Evolutionary conservation across 2,888 invertebrate species (phyloP), one percentile per base, ranked within the genome.

Genomic region (Prostheceraeus crozeri): DNA sequence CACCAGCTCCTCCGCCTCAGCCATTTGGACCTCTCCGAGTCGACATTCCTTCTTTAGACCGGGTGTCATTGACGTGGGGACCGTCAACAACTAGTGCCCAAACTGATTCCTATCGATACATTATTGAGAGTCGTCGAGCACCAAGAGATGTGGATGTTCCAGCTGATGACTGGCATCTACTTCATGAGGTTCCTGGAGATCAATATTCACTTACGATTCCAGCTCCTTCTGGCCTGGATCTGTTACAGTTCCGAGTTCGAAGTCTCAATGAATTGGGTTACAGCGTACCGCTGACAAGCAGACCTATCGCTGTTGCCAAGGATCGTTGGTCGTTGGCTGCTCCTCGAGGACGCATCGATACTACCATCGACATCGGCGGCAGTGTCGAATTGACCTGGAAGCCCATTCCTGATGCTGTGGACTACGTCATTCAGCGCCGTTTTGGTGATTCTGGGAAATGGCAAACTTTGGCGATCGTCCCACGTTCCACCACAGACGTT

Each of bases 201-300:
- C 40, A 33, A n/a, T n/a, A n/a, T n/a, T n/a, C n/a, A n/a, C n/a
- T n/a, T n/a, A n/a, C n/a, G n/a, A n/a, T n/a, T n/a, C n/a, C n/a
- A n/a, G n/a, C n/a, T n/a, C n/a, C n/a, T n/a, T n/a, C n/a, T n/a
- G n/a, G n/a, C n/a, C n/a, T n/a, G n/a, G n/a, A n/a, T n/a, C n/a
- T n/a, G n/a, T n/a, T n/a, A n/a, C n/a, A n/a, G 31, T 53, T 27
- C 14, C 53, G 53, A 10, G 53, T 53, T 53, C 53, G 53, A 8
- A 33, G 31, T 6, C 31, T 31, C 8, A 53, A 53, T 16, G 53
- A 53, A n/a, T 53, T 31, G 11, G 53, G 53, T 4, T 6, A 31
- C 11, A 53, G 53, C 33, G 53, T 33, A 10, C 53, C 53, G 33
- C 53, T 53, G 6, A 33, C 33, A 53, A 53, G 31, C 3, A 28